Base-by-base conservation (phyloP, 2,113 vertebrate species). In the Tympanuchus pallidicinctus region DNA sequence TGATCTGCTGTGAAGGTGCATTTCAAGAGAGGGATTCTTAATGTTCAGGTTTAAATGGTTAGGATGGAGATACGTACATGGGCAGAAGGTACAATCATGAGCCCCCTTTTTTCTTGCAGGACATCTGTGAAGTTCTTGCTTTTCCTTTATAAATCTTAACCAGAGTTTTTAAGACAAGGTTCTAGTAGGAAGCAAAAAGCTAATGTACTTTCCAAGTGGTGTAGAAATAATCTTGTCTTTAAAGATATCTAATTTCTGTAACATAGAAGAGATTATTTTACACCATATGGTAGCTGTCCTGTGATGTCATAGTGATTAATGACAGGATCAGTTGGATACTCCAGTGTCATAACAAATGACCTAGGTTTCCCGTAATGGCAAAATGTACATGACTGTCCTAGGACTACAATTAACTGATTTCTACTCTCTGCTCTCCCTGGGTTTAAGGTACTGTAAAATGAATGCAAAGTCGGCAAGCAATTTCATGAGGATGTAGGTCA, bases 231-330 rank as follows among this genome's bases (percentile, higher is more conserved):
- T 93, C 89, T 80, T 87, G 28, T 52, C 81, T 91, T 94, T 91
- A 82, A 82, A 94, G 82, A 36, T 59, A 95, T 92, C 71, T 87
- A 30, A 91, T 94, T 91, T 95, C 94, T 95, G 32, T 40, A 88
- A 61, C 38, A 77, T 74, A n/a, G 84, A 80, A 30, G 6, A 86
- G 42, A 89, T 95, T 92, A 76, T 92, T 96, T 93, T 91, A 83
- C 92, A 93, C 87, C 96, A 93, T 96, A 93, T 96, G 96, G 91
- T 92, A 75, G 71, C 78, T 94, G 92, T 93, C 89, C 64, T 48
- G 78, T 94, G 95, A 94, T 92, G 91, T 89, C 94, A 91, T 27
- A 56, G 64, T 95, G 94, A 96, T 96, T 96, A 95, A 96, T 91
- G 95, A 80, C 85, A 91, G 89, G 95, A 93, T 82, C 91, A 82